Evolutionary conservation across 1,140 invertebrate species (phyloP).

Genomic region (Matsumurasca onukii): DNA sequence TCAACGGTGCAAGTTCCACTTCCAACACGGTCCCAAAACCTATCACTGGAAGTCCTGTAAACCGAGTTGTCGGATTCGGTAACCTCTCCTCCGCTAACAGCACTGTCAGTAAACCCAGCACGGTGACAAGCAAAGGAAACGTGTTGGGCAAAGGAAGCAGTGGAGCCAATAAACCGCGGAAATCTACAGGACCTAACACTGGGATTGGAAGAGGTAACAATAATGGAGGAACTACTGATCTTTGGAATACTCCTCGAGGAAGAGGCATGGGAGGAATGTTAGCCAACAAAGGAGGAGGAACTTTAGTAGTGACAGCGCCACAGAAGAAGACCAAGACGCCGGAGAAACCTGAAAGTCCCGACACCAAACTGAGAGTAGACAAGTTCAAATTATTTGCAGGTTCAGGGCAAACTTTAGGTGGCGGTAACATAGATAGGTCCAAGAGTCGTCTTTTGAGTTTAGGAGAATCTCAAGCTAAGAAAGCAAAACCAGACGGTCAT

Average conservation of each 20-base stretch:
- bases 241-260: not conserved
- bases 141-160: not conserved
- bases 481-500: not conserved
- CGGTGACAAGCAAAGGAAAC: not conserved
- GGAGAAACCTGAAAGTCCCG: slow-evolving; percentile 11
- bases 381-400: slow-evolving; percentile 36
- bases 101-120: no score
- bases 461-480: not conserved
- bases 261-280: slow-evolving; percentile 13
- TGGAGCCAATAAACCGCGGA: not conserved
- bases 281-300: slow-evolving; percentile 32
- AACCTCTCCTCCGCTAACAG: slow-evolving; percentile 9
- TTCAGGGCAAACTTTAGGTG: slow-evolving; percentile 33
- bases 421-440: slow-evolving; percentile 1
- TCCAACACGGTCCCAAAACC: not conserved
- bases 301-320: slow-evolving; percentile 31
- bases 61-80: slow-evolving; percentile 26
- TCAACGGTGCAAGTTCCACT: no score
- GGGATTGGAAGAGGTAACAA: slow-evolving; percentile 24
- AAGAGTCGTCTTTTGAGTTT: slow-evolving; percentile 3
- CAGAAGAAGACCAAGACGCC: slow-evolving; percentile 26
- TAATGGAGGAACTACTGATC: slow-evolving; percentile 11
- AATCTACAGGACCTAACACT: not conserved
- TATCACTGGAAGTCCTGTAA: not conserved
- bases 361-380: slow-evolving; percentile 26